phyloP scores from a whole-genome alignment of 1,140 invertebrate genomes.

The Calosoma granatense region DNA sequence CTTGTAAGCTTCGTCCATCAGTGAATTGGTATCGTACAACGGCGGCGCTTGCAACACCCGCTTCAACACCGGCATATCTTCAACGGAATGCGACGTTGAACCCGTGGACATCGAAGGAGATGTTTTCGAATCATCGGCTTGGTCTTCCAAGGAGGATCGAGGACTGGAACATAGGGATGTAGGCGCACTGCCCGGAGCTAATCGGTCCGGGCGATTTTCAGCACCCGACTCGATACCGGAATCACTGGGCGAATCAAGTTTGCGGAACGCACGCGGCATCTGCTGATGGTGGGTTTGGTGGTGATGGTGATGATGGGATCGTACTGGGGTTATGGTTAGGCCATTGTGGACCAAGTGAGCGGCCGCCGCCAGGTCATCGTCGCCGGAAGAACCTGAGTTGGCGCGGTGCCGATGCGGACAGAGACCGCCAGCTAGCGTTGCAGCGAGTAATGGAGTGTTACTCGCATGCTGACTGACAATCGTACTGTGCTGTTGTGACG shows the following conservation, averaged over 20 bases:
- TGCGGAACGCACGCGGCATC: slow-evolving; percentile 53
- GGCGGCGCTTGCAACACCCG: slow-evolving; percentile 85
- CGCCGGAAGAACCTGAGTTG: slow-evolving; percentile 65
- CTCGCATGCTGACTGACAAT: slow-evolving; percentile 37
- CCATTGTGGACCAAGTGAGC: slow-evolving; percentile 55
- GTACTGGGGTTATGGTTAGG: slow-evolving; percentile 52
- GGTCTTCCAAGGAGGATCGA: slow-evolving; percentile 73
- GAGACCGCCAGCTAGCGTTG: slow-evolving; percentile 58
- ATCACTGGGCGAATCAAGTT: slow-evolving; percentile 81
- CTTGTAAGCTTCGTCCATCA: slow-evolving; percentile 91
- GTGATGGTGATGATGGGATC: slow-evolving; percentile 37
- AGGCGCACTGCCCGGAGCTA: slow-evolving; percentile 61
- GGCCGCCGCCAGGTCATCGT: slow-evolving; percentile 58
- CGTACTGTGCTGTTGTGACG: slow-evolving; percentile 13
- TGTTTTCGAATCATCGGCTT: slow-evolving; percentile 45
- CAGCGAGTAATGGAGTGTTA: slow-evolving; percentile 61
- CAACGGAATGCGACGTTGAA: slow-evolving; percentile 43
- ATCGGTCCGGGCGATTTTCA: slow-evolving; percentile 44
- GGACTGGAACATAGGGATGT: slow-evolving; percentile 78
- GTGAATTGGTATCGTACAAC: slow-evolving; percentile 72
- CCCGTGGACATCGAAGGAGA: slow-evolving; percentile 18
- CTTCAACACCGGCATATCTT: slow-evolving; percentile 90
- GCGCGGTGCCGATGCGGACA: slow-evolving; percentile 59
- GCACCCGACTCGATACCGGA: slow-evolving; percentile 89
- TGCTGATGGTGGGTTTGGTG: slow-evolving; percentile 31